Conservation (phyloP, 2,888 invertebrate genomes). For the Geotrupes spiniger region DNA sequence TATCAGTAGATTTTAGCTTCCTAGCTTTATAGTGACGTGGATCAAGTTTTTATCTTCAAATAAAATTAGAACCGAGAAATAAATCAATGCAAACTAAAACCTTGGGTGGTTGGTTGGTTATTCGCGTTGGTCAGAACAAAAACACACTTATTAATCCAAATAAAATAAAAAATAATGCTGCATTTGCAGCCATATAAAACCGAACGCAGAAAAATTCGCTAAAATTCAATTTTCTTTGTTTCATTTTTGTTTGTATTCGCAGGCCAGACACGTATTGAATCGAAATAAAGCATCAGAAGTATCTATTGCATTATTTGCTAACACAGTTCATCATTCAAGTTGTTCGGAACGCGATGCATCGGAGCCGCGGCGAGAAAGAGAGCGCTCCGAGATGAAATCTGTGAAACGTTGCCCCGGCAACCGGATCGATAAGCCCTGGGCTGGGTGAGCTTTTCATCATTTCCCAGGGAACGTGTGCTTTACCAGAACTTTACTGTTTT, state of each 20-base stretch:
- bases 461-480: slow-evolving; percentile 19
- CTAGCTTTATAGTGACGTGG: too few relatives aligned
- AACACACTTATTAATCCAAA: too few relatives aligned
- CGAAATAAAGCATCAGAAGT: slow-evolving; percentile 7
- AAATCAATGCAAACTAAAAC: too few relatives aligned
- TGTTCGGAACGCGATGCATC: slow-evolving; percentile 6
- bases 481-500: slow-evolving; percentile 7
- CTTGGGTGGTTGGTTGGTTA: too few relatives aligned
- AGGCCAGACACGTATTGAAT: slow-evolving; percentile 6
- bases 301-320: slow-evolving; percentile 8
- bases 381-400: slow-evolving; percentile 21
- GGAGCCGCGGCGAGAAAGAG: slow-evolving; percentile 10
- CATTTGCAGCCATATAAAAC: not conserved
- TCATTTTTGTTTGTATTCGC: slow-evolving; percentile 2
- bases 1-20: too few relatives aligned
- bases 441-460: slow-evolving; percentile 22
- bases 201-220: slow-evolving; percentile 3
- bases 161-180: too few relatives aligned
- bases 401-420: slow-evolving; percentile 21
- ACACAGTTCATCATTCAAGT: slow-evolving; percentile 7
- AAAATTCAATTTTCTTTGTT: slow-evolving; percentile 7
- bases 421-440: slow-evolving; percentile 23
- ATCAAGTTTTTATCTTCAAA: too few relatives aligned
- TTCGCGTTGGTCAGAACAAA: too few relatives aligned
- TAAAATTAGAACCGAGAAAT: too few relatives aligned